These are phyloP conservation scores for Theonella swinhoei DNA, from an alignment of 37 sponge, comb jelly and placozoan genomes.

Conservation along the genomic window DNA sequence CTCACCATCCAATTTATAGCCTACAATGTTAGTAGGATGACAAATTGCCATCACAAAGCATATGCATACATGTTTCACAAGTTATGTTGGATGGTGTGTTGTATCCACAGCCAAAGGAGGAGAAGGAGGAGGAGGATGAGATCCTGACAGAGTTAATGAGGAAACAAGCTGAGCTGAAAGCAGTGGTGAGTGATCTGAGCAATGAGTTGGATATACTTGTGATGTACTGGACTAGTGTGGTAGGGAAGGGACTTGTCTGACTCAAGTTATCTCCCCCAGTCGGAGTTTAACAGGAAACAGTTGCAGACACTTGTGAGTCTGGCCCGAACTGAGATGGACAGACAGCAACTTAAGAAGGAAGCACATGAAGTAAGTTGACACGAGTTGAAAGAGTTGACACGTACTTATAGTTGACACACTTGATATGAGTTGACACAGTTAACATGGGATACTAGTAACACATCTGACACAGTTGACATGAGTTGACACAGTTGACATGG, in stretches of 20 bases:
- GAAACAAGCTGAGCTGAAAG: constrained; percentile 73
- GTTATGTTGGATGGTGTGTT: background rate
- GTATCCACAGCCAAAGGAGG: background rate
- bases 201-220: background rate
- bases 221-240: background rate
- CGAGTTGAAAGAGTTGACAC: background rate
- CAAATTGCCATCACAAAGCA: too few relatives aligned
- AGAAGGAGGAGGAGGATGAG: constrained; percentile 59
- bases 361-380: constrained; percentile 43
- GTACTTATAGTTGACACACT: background rate
- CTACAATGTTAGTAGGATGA: too few relatives aligned
- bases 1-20: too few relatives aligned
- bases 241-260: background rate
- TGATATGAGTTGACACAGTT: too few relatives aligned
- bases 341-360: constrained; percentile 44
- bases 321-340: constrained; percentile 69
- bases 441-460: too few relatives aligned
- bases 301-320: constrained; percentile 20
- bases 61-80: background rate
- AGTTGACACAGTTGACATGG: too few relatives aligned
- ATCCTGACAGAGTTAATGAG: constrained; percentile 64
- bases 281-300: constrained; percentile 62
- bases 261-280: constrained; percentile 17
- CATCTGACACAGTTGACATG: too few relatives aligned
- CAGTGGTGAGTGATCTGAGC: constrained; percentile 53